Conservation (phyloP, 2,888 invertebrate genomes). For the Apamea crenata region DNA sequence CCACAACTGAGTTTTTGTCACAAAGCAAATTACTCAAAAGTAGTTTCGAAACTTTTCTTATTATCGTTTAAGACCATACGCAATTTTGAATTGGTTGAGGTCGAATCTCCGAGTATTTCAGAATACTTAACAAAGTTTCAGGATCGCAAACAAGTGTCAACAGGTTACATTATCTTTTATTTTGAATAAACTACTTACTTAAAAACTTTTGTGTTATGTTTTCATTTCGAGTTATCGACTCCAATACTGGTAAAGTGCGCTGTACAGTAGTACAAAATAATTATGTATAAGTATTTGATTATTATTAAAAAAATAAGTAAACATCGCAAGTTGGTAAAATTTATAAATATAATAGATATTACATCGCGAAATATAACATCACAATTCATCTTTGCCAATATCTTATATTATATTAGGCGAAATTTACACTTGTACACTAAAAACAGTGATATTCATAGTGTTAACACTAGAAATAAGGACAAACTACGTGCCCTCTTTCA, state of each 20-base stretch:
- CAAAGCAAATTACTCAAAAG: constrained; percentile 22
- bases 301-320: no score
- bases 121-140: constrained; percentile 5
- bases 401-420: no score
- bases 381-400: no score
- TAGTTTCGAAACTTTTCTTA: constrained; percentile 25
- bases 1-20: constrained; percentile 22
- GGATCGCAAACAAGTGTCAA: constrained; percentile 13
- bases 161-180: constrained; percentile 15
- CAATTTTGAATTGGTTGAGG: neutral
- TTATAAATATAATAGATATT: no score
- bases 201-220: neutral
- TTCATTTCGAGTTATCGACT: neutral
- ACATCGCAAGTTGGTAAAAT: no score
- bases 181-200: neutral
- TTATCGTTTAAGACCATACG: neutral
- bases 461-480: no score
- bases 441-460: no score
- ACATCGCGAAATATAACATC: no score
- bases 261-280: no score
- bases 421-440: no score
- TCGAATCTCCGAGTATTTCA: constrained; percentile 5
- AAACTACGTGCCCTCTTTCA: no score
- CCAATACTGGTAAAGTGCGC: neutral
- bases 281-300: no score